A percentile compares a stretch with the other conserved stretches of the same genome.
Conservation (phyloP, 1,140 invertebrate genomes). For the Drosophila bocqueti region DNA sequence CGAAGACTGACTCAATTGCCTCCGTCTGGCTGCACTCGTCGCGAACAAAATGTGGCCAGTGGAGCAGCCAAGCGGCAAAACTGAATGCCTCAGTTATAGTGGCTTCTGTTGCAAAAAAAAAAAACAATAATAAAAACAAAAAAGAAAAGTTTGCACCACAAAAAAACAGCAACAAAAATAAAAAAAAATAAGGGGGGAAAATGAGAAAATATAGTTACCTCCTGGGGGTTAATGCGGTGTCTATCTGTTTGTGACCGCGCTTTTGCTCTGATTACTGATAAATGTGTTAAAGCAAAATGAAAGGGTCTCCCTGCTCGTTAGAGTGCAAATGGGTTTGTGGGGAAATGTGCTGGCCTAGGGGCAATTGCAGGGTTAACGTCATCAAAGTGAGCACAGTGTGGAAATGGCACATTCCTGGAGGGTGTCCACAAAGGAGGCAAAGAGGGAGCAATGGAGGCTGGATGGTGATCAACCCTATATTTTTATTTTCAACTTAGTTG, state of each 20-base stretch:
- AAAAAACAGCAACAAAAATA: not conserved
- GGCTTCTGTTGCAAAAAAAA: slow-evolving; percentile 55
- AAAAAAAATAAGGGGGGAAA: not conserved
- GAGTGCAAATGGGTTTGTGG: slow-evolving; percentile 26
- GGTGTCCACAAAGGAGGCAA: not conserved
- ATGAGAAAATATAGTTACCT: slow-evolving; percentile 37
- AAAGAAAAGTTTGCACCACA: slow-evolving; percentile 11
- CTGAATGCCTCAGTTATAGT: slow-evolving; percentile 65
- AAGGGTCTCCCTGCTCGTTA: slow-evolving; percentile 44
- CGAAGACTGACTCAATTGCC: slow-evolving; percentile 10
- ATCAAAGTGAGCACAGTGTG: slow-evolving; percentile 34
- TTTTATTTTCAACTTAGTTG: not conserved
- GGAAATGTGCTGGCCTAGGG: slow-evolving; percentile 17
- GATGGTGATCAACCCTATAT: not conserved
- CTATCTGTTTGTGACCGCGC: slow-evolving; percentile 49
- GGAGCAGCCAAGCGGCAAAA: slow-evolving; percentile 74
- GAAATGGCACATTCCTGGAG: slow-evolving; percentile 29
- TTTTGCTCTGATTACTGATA: slow-evolving; percentile 68
- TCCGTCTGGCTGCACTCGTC: slow-evolving; percentile 34
- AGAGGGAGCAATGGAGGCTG: not conserved
- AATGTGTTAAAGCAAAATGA: slow-evolving; percentile 59
- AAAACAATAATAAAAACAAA: slow-evolving; percentile 44
- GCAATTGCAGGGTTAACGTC: slow-evolving; percentile 28
- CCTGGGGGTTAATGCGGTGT: slow-evolving; percentile 58
- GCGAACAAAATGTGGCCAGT: slow-evolving; percentile 63